A percentile compares a stretch with the other conserved stretches of the same genome.
Evolutionary conservation across 2,113 vertebrate species (phyloP).

Genomic region (Caretta caretta): DNA sequence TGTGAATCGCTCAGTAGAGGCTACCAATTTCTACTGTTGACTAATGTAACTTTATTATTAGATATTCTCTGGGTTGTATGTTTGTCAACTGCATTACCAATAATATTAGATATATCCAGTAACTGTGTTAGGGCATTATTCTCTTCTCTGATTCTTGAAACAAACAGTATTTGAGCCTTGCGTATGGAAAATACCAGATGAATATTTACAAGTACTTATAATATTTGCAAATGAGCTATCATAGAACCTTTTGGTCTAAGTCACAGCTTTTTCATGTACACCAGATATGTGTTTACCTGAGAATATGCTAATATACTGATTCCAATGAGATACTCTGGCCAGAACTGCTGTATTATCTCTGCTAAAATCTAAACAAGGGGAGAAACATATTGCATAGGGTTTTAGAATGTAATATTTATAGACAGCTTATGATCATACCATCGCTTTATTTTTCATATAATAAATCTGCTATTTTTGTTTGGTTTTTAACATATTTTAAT

Average conservation of each 20-base stretch:
- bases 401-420: not conserved
- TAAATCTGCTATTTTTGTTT: not conserved
- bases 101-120: not conserved
- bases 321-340: not conserved
- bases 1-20: not conserved
- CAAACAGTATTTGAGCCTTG: not conserved
- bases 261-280: not conserved
- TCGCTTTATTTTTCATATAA: not conserved
- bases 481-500: not conserved
- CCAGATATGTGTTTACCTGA: not conserved
- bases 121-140: not conserved
- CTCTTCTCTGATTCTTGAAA: not conserved
- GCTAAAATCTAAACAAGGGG: not conserved
- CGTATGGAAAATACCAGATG: not conserved
- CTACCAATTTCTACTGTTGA: not conserved
- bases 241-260: not conserved
- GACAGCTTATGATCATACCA: not conserved
- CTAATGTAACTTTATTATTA: not conserved
- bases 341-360: not conserved
- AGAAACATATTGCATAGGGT: not conserved
- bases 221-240: not conserved
- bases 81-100: not conserved
- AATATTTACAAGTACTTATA: not conserved
- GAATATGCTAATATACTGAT: not conserved
- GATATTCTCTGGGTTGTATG: not conserved